Evolutionary conservation across 2,797 vertebrate genomes (phyloP), one percentile per base, ranked within the genome.

Genomic region (Syngnathus rostellatus): DNA sequence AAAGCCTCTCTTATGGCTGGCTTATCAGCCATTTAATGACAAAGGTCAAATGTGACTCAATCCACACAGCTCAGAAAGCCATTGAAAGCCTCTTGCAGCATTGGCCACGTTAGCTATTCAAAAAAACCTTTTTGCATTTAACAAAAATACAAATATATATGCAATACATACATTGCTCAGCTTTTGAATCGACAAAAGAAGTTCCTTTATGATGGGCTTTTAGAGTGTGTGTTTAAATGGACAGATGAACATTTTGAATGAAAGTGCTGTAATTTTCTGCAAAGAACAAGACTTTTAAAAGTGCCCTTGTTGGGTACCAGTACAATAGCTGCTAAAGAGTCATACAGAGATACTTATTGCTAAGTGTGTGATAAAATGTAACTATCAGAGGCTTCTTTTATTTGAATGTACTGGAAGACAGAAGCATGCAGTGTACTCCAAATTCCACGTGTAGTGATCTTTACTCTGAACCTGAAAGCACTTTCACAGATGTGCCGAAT

Each of bases 31-130:
- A 74, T 80, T 79, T 84, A 80, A 88, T 87, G 83, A 85, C 84
- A 83, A 84, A 87, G 86, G 86, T 88, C 87, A 86, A 88, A 87
- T 86, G 83, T 83, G 79, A 89, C 83, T 79, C 85, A 81, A 78
- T 83, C 77, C 39, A 68, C 73, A 62, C 74, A 69, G 81, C 85
- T 83, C 80, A 25, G 6, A 64, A 81, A 84, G 78, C 85, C 77
- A 81, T 81, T 64, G 77, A 87, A 84, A 81, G 77, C 79, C 83
- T 75, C 75, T 72, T 50, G 76, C 45, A 70, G 72, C 66, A 57
- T 21, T 23, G 40, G 41, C 41, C 60, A 11, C 41, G 45, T 45
- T 41, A 45, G 60, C 40, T 8, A 48, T 2, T 5, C 25, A 62
- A 62, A 5, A 68, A n/a, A n/a, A n/a, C n/a, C n/a, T 69, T 68